phyloP scores from a whole-genome alignment of 2,888 invertebrate genomes.

The Rapana venosa region DNA sequence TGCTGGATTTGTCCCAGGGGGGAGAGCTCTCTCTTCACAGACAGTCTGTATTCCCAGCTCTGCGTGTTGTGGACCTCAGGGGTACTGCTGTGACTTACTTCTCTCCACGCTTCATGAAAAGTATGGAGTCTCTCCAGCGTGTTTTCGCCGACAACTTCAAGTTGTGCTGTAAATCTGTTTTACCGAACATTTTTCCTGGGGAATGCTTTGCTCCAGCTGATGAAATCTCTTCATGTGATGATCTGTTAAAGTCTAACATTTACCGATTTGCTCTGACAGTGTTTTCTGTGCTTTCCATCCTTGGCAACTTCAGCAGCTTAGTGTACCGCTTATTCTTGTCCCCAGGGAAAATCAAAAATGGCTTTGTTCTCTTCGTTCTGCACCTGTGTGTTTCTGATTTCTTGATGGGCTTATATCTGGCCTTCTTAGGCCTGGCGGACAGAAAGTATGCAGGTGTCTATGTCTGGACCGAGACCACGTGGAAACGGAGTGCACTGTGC shows the following conservation, averaged over 20 bases:
- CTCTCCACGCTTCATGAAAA: not conserved
- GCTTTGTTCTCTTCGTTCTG: not conserved
- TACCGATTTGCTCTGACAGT: constrained; percentile 10
- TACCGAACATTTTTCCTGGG: constrained; percentile 24
- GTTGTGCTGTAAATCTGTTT: constrained; percentile 42
- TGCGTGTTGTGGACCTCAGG: not conserved
- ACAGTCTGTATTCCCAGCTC: not conserved
- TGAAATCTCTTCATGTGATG: constrained; percentile 45
- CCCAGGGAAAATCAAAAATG: not conserved
- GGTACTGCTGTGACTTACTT: not conserved
- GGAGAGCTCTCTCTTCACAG: not conserved
- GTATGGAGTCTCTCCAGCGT: not conserved
- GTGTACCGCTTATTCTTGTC: not conserved
- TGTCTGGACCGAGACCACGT: not conserved
- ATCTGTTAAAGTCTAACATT: constrained; percentile 2
- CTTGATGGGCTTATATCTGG: constrained; percentile 58
- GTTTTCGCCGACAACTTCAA: constrained; percentile 41
- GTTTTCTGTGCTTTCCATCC: constrained; percentile 9
- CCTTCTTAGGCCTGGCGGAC: not conserved
- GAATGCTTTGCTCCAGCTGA: constrained; percentile 40
- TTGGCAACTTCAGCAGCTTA: constrained; percentile 17
- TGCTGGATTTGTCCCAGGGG: not conserved
- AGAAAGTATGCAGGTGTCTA: not conserved
- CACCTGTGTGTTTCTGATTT: constrained; percentile 48
- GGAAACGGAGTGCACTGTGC: not conserved